Evolutionary conservation across 1,140 invertebrate genomes (phyloP).

Genomic region (Araneus ventricosus): DNA sequence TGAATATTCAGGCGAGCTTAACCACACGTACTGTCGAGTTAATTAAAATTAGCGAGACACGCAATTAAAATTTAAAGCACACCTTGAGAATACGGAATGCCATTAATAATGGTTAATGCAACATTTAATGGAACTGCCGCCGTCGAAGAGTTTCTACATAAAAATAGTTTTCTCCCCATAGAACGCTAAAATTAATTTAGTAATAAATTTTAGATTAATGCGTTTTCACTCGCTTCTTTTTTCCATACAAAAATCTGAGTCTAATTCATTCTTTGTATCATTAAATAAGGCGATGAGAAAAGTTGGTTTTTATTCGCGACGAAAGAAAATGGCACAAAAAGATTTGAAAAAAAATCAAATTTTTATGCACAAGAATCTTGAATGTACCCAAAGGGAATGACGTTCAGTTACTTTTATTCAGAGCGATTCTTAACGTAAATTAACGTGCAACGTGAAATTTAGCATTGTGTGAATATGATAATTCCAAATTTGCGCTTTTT

Average conservation of each 20-base stretch:
- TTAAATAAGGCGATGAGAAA: no score
- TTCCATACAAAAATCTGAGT: neutral
- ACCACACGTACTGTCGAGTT: neutral
- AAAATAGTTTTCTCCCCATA: neutral
- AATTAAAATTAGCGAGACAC: conserved; percentile 32
- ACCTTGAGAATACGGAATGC: neutral
- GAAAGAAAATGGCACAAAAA: no score
- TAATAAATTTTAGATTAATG: neutral
- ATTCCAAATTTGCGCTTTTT: no score
- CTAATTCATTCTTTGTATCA: no score
- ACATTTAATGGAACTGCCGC: neutral
- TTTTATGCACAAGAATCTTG: no score
- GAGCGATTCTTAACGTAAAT: no score
- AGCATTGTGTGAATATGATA: no score
- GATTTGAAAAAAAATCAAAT: no score
- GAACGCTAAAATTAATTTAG: neutral
- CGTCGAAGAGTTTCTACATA: neutral
- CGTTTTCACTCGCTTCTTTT: neutral
- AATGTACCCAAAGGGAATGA: no score
- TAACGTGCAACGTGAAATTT: no score
- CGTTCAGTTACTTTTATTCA: no score
- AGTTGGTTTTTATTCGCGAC: no score
- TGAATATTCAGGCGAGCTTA: conserved; percentile 41
- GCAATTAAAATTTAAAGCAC: conserved; percentile 44
- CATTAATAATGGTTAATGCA: conserved; percentile 15